Evolutionary conservation across 1,140 invertebrate species (phyloP), one percentile per base, ranked within the genome.

Genomic region (Micrasema longulum): DNA sequence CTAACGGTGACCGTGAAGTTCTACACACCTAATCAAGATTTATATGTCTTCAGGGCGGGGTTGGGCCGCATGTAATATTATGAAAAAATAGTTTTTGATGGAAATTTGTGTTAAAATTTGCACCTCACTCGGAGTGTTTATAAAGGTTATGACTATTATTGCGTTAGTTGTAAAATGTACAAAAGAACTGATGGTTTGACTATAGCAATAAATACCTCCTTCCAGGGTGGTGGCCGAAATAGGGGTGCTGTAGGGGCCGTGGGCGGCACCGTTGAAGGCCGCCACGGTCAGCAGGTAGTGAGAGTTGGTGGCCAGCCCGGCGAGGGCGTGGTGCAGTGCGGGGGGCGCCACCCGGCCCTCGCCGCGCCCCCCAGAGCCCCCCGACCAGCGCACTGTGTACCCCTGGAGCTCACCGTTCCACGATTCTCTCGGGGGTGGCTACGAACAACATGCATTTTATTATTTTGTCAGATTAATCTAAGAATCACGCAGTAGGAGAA

Each of bases 251-350:
- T 90, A 88, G 1, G 95, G 95, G 18, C 95, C 95, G n/a, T 90
- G 89, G 0, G 95, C 95, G 55, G 95, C 91, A 70, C 90, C 91
- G 79, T 97, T 98, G 79, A 95, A 95, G 0, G 95, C 94, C 80
- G 92, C 90, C 2, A 97, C 91, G 36, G 90, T 90, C 48, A 97
- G 89, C 69, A 92, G 90, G 82, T 97, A 97, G 75, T 92, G 90
- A 10, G 90, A 92, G 78, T 91, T 93, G 77, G 93, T 92, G 76
- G 89, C 87, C n/a, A 95, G 84, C 18, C 87, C 88, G 3, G 87
- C 86, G 18, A 92, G 78, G 36, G 87, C 87, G 69, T 88, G 85
- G 10, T 53, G 65, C 22, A 92, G 78, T 38, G 87, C 87, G 66
- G 88, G 16, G 48, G 31, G 53, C 36, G 31, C 36, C 48, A 23